Evolutionary conservation across 2,888 invertebrate genomes (phyloP), one percentile per base, ranked within the genome.

Genomic region (Peribatodes rhomboidaria): DNA sequence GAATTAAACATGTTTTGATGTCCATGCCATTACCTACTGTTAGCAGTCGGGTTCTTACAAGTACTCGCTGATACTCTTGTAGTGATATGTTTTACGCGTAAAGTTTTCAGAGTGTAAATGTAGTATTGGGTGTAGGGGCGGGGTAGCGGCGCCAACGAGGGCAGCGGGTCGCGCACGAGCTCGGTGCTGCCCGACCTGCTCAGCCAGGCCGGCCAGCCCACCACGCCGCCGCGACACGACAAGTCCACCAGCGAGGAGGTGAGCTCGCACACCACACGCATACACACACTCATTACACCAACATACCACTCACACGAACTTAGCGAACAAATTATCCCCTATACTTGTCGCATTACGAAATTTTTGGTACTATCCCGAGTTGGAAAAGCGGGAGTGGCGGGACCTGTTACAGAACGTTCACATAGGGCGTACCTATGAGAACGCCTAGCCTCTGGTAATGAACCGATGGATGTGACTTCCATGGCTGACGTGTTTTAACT

Each of bases 231-330:
- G 78, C 94, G 98, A 58, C 97, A 96, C 85, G 98, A 99, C 94
- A 98, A 98, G 88, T 96, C 98, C 74, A 97, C 97, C 80, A 98
- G 98, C 85, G 99, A 99, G 92, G 99, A 99, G 98, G 98, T 98
- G 94, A 94, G 95, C 67, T 63, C 44, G 20, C 9, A 50, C 18
- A 27, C 9, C 14, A 31, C 18, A 35, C 33, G 27, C 53, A 35
- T 18, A 37, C 27, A 56, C 50, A 33, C 37, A 44, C 18, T 22
- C 20, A 20, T 7, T 20, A 44, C 20, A 13, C 22, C 20, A 6
- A 22, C 22, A 44, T 58, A 52, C 46, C 22, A 55, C 39, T 60
- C 53, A 11, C 3, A 27, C 22, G 1, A n/a, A 1, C 13, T n/a
- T 11, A 16, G 41, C 31, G 3, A 27, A 27, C 27, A 27, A 27